Evolutionary conservation across 2,888 invertebrate genomes (phyloP), one percentile per base, ranked within the genome.

Genomic region (Euplexia lucipara): DNA sequence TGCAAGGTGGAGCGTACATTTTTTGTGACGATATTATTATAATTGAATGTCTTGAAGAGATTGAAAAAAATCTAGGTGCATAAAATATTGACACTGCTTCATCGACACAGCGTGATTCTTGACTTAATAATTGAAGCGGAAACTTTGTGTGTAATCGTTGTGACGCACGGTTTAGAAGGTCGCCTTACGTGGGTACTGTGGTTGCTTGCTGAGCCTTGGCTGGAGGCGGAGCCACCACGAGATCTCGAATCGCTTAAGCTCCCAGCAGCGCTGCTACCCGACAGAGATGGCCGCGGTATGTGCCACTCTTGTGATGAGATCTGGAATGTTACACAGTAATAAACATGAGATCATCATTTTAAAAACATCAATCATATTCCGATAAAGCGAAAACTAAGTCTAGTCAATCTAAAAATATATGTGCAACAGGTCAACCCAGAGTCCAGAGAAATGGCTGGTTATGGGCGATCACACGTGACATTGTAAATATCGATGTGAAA

Each of bases 221-320:
- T 96, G 75, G 97, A 96, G 64, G 97, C 97, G 74, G 97, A 97
- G 83, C 97, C 94, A 66, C 95, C 94, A 59, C 94, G 89, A 58
- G 95, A 93, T 60, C 95, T 90, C 75, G 91, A 81, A 79, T 95
- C 95, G 78, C 87, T 89, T 70, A 89, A 83, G 84, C 92, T 92
- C 69, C 91, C 89, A 70, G 86, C 85, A 41, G 86, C 87, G 70
- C 91, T 91, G 93, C 96, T 96, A 72, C 93, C 92, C 8, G 95
- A 95, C 82, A 98, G 96, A 88, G 98, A 97, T 86, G 98, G 98
- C 95, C 98, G 96, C 84, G 98, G 98, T 91, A 98, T 98, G 92
- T 98, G 98, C 98, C 98, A 98, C 91, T 94, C 91, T 54, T 90
- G 90, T 66, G 90, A 83, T 83, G 92, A 86, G 78, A 94, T 92